Evolutionary conservation across 2,113 vertebrate genomes (phyloP).

Genomic region (Podarcis muralis): DNA sequence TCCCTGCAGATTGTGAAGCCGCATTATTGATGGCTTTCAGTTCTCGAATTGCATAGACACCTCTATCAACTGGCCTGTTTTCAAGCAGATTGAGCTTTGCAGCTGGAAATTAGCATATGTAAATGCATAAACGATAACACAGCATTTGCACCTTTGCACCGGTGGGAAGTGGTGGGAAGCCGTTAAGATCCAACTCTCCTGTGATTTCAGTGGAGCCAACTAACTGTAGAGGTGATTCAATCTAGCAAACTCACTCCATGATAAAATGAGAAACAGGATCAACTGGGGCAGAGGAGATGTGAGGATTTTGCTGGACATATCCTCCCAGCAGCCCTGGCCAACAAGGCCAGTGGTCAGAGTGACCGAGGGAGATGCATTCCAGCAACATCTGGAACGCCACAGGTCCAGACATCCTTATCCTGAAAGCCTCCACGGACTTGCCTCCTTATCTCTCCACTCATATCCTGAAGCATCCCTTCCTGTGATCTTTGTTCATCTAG

Average conservation of each 20-base stretch:
- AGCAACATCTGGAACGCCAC: too few relatives aligned
- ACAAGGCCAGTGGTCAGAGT: too few relatives aligned
- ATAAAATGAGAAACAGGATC: too few relatives aligned
- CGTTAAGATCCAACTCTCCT: neutral
- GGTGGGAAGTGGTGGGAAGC: neutral
- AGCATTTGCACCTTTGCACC: neutral
- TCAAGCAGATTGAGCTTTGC: neutral
- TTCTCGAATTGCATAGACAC: conserved; percentile 7
- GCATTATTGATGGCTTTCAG: conserved; percentile 23
- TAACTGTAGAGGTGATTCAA: too few relatives aligned
- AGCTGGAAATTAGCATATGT: neutral
- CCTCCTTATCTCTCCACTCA: too few relatives aligned
- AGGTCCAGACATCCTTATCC: too few relatives aligned
- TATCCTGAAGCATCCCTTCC: neutral
- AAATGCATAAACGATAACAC: neutral
- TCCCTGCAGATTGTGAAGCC: neutral
- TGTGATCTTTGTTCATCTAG: neutral
- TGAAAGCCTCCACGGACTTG: too few relatives aligned
- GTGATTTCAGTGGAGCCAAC: neutral
- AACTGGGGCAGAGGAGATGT: too few relatives aligned
- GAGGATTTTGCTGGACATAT: too few relatives aligned
- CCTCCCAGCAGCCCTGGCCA: too few relatives aligned
- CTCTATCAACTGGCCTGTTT: neutral
- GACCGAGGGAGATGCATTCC: too few relatives aligned
- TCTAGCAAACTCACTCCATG: too few relatives aligned